phyloP scores from a whole-genome alignment of 2,888 invertebrate genomes.

The Meteorus cinctellus region DNA sequence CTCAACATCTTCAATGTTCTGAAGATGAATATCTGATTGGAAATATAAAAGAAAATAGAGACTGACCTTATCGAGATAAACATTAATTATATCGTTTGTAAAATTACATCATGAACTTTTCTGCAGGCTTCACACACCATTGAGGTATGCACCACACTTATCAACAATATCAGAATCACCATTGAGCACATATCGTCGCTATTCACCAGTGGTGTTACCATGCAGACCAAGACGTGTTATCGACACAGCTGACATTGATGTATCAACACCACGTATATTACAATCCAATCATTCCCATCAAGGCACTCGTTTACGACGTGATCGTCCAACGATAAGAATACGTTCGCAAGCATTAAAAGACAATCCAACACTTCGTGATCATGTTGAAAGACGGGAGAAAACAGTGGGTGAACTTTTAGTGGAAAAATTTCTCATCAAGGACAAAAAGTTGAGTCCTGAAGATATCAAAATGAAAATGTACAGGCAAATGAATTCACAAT shows the following conservation, averaged over 20 bases:
- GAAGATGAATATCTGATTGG: no score
- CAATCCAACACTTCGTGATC: slow-evolving; percentile 69
- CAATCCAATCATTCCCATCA: slow-evolving; percentile 55
- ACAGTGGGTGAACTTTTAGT: slow-evolving; percentile 83
- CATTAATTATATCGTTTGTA: not conserved
- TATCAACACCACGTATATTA: slow-evolving; percentile 76
- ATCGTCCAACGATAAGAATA: slow-evolving; percentile 69
- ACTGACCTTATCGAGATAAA: no score
- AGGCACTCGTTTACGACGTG: slow-evolving; percentile 64
- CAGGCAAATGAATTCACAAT: slow-evolving; percentile 57
- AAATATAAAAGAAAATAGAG: no score
- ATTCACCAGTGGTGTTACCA: slow-evolving; percentile 63
- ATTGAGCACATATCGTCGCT: slow-evolving; percentile 65
- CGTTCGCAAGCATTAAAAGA: slow-evolving; percentile 71
- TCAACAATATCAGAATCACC: slow-evolving; percentile 82
- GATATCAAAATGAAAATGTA: slow-evolving; percentile 53
- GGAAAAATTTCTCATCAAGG: slow-evolving; percentile 83
- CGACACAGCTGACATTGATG: slow-evolving; percentile 90
- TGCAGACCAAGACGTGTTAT: slow-evolving; percentile 81
- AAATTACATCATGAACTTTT: slow-evolving; percentile 1
- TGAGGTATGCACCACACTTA: slow-evolving; percentile 82
- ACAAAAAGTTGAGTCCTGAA: slow-evolving; percentile 71
- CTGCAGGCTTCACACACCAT: slow-evolving; percentile 64
- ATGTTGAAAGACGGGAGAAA: slow-evolving; percentile 77
- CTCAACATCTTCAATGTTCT: no score